Evolutionary conservation across 1,140 invertebrate species (phyloP), one percentile per base, ranked within the genome.

Genomic region (Formica selysi): DNA sequence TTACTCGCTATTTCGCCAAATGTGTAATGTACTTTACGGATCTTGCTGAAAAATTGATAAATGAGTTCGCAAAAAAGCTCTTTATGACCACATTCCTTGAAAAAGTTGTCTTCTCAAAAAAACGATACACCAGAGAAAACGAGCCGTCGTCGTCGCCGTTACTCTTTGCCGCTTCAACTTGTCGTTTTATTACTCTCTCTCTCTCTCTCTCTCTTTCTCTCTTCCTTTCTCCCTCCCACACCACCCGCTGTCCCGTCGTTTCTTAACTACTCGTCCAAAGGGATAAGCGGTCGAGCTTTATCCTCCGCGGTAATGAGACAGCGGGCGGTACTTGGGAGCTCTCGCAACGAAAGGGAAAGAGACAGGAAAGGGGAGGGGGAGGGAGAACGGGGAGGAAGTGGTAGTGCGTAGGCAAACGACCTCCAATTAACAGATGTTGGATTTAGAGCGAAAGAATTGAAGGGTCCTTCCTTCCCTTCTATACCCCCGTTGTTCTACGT

Each of bases 361-460:
- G 79, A 57, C 13, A 61, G 26, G 80, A 81, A 11, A 57, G 41
- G 38, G 88, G n/a, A 11, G 11, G 41, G 11, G 11, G 10, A 11
- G 44, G 44, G 44, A 11, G 44, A 11, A 11, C 11, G 26, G 64
- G 22, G n/a, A 61, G 22, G 76, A 65, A 84, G 83, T 85, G 87
- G 85, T 87, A 86, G 88, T 84, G 89, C 89, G 91, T 90, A 90
- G 85, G 87, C 87, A 90, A 87, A 85, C 89, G 91, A 92, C 91
- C 90, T 94, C 92, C 94, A 94, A 95, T 95, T 95, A 94, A 94
- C 93, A 92, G 92, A 92, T 89, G 89, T 62, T 90, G 92, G 92
- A 94, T 94, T 86, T 94, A 85, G 94, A 94, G 93, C 92, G 91
- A 93, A 93, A 94, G 91, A 92, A 92, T 93, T 94, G 92, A 92